These are phyloP conservation scores for Xestia sexstrigata DNA, from an alignment of 2,888 invertebrate genomes.

Conservation along the genomic window DNA sequence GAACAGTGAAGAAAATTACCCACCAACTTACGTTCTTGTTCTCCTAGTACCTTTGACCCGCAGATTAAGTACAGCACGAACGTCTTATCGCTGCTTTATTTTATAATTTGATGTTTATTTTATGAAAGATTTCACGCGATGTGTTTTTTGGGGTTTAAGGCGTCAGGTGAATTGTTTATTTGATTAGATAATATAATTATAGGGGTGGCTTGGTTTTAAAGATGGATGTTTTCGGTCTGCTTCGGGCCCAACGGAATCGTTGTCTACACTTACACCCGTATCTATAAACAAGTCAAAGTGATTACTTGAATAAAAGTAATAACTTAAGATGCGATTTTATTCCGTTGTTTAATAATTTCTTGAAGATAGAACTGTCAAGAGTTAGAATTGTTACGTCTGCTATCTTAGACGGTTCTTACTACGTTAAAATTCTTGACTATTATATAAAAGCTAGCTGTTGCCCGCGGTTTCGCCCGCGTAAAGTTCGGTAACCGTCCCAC, in stretches of 20 bases:
- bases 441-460: no score
- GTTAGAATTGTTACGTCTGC: no score
- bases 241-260: background rate
- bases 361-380: no score
- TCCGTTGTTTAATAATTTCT: no score
- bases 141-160: conserved; percentile 13
- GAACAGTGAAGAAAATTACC: conserved; percentile 79
- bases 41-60: conserved; percentile 63
- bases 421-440: no score
- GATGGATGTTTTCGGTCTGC: background rate
- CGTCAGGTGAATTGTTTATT: conserved; percentile 5
- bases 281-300: no score
- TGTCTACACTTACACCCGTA: no score
- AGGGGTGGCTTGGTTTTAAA: background rate
- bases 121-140: conserved; percentile 68
- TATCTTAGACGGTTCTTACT: no score
- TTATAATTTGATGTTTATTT: conserved; percentile 71
- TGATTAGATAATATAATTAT: conserved; percentile 16
- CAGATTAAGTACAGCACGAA: conserved; percentile 71
- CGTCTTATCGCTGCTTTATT: conserved; percentile 68
- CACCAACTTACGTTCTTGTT: conserved; percentile 72
- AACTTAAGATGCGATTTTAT: no score
- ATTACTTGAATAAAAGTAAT: no score
- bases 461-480: no score
- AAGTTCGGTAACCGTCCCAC: no score